These are phyloP conservation scores for Todiramphus chloris DNA, from an alignment of 2,113 vertebrate species.

Conservation along the genomic window DNA sequence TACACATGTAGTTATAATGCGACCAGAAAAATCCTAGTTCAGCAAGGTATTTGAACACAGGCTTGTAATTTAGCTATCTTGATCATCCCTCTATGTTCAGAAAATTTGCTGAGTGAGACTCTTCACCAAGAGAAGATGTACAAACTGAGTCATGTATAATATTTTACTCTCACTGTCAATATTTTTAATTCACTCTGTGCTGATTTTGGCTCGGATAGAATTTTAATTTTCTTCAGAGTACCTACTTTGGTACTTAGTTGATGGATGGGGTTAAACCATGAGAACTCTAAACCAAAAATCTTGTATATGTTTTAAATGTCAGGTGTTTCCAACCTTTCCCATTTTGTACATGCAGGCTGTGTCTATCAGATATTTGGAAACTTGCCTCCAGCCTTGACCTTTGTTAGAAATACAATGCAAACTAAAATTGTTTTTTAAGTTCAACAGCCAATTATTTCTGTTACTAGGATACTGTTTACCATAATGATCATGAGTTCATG, in stretches of 20 bases:
- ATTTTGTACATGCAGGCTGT: background rate
- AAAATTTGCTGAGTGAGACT: background rate
- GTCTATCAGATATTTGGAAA: background rate
- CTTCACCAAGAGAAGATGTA: background rate
- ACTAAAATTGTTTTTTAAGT: background rate
- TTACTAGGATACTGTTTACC: slow-evolving; percentile 52
- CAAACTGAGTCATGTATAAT: background rate
- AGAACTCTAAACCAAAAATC: background rate
- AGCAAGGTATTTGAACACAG: background rate
- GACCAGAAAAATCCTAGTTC: background rate
- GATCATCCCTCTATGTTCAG: background rate
- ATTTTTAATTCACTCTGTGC: background rate
- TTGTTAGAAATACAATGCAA: background rate
- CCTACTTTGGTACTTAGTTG: background rate
- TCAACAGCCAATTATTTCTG: background rate
- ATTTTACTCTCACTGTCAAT: background rate
- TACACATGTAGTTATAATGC: background rate
- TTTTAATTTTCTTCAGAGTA: background rate
- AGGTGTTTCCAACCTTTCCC: background rate
- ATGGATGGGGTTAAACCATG: background rate
- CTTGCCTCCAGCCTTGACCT: background rate
- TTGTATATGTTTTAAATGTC: background rate
- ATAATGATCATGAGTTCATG: background rate
- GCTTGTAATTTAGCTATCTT: background rate
- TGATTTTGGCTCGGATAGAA: background rate